Base-by-base conservation (phyloP, 2,113 vertebrate genomes). In the Ascaphus truei region DNA sequence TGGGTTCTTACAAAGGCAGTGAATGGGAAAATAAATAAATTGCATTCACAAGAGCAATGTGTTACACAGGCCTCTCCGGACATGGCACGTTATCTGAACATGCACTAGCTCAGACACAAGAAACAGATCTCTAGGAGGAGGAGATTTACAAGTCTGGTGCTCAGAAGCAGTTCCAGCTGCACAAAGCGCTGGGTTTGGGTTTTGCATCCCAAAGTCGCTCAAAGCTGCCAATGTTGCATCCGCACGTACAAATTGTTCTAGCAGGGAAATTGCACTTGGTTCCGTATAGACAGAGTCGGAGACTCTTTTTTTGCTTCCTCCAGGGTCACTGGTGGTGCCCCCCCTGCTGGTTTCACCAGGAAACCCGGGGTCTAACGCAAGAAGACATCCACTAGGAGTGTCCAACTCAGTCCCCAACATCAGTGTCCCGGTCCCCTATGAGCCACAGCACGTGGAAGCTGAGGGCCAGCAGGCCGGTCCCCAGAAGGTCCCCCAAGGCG, bases 391-490 rank as follows among this genome's bases (percentile, higher is more conserved):
- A 10, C 2, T 47, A 20, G 9, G 37, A 22, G 5, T 13, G 16
- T 2, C 6, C 7, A 8, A 12, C 20, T 74, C 45, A 99, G 80
- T 98, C 95, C 52, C 96, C 97, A 22, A 92, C 79, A 16, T 95
- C 93, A 0, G 90, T 81, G 84, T 99, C 97, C 66, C 91, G 86
- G 87, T 98, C 97, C n/a, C 95, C 96, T 1, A 98, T 95, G 72
- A 98, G 93, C 93, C 95, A 99, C 76, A 96, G 93, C 78, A 99
- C 68, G 73, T 98, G 96, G 81, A 99, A 99, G 83, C 96, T 98
- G 76, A 99, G 90, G 34, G 97, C 96, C 3, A 98, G 91, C 62
- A 99, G 95, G 62, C 97, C 97, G 0, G 96, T 99, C 43, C 97
- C 97, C 30, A 99, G 90, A 72, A 99, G 90, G 85, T 99, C 97